Conservation (phyloP, 2,113 vertebrate genomes). For the Rostratula benghalensis region DNA sequence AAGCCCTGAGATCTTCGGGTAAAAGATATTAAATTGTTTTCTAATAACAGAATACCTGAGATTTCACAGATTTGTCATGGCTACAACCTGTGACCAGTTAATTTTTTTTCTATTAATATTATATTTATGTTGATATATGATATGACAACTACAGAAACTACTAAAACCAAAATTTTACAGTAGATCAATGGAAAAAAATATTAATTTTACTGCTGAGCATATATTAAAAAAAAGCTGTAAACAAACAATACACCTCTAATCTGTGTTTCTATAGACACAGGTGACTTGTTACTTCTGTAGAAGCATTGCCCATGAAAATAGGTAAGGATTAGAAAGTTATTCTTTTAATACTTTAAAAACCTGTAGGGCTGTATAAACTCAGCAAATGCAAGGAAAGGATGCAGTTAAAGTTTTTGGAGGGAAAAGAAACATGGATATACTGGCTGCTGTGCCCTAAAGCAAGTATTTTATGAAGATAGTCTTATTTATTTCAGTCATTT, state of each 20-base stretch:
- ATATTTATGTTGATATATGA: background rate
- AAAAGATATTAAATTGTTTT: background rate
- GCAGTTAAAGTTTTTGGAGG: background rate
- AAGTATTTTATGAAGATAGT: background rate
- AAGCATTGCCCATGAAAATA: background rate
- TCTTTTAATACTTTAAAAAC: constrained; percentile 17
- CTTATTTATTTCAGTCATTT: background rate
- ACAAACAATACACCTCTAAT: background rate
- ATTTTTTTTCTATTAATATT: background rate
- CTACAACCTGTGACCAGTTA: background rate
- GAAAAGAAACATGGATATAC: background rate
- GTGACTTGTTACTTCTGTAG: background rate
- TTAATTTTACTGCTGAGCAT: background rate
- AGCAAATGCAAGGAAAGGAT: background rate
- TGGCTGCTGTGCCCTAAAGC: background rate
- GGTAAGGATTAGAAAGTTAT: background rate
- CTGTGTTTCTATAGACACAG: background rate
- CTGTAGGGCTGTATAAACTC: background rate
- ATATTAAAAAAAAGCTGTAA: background rate
- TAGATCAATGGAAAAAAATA: background rate
- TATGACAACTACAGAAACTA: background rate
- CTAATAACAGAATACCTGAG: background rate
- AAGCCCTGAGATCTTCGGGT: background rate
- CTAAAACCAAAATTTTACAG: background rate
- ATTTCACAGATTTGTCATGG: background rate